Base-by-base conservation (phyloP, 2,888 invertebrate genomes). In the Nemotelus nigrinus region DNA sequence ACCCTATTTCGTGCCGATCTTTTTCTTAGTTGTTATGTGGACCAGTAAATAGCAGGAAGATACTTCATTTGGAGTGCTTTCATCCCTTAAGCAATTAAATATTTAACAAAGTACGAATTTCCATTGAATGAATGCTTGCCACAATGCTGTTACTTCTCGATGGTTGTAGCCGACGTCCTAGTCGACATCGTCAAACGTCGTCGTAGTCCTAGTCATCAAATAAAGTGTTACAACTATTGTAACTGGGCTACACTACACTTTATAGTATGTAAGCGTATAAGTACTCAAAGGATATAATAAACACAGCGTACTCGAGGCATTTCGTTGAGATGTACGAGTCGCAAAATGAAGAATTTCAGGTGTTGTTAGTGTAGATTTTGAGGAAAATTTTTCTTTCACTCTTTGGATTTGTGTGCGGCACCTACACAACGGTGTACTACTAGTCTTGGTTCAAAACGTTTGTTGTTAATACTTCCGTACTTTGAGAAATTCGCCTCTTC, bases 31-130 rank as follows among this genome's bases (percentile, higher is more conserved):
- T 74, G 50, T 53, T 41, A 2, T 77, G 76, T n/a, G 76, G 74
- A 74, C 48, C 39, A 60, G 74, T 74, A 74, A 74, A 70, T 70
- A 70, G 55, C 70, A 60, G 74, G 63, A 74, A 60, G 74, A 63
- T 45, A 45, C 50, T 63, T 41, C 74, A 41, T 74, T 74, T 74
- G 10, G 63, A 60, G 72, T 72, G 45, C 72, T 50, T 75, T 50
- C 75, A 53, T 55, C 63, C 65, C 67, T 70, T 71, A 43, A 71
- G 65, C 76, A 77, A 79, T 79, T 78, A 77, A 79, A 79, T 79
- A 79, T 79, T 79, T 72, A 78, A 48, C 65, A 77, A 41, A 74
- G 74, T 60, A 75, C 76, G 76, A 78, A 78, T 79, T 79, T 79
- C 76, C 79, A 79, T 71, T 65, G 78, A 79, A 79, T 79, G 76